Base-by-base conservation (phyloP, 1,140 invertebrate species). In the Ectropis grisescens region DNA sequence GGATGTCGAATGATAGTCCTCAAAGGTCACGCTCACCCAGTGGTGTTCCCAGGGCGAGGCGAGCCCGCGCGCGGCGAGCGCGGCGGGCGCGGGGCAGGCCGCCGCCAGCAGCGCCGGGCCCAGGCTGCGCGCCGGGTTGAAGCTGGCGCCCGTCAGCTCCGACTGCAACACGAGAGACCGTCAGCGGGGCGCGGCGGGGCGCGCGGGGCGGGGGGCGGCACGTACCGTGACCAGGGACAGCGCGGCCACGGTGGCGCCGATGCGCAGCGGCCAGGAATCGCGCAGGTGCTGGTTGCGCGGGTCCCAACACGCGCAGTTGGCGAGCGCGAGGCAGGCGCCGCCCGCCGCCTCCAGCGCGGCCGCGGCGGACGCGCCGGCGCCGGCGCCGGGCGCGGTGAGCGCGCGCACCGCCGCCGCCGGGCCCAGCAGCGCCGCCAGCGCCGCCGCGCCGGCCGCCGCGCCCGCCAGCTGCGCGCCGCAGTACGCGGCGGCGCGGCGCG, bases 51-150 rank as follows among this genome's bases (percentile, higher is more conserved):
- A 95, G 38, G 85, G 16, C 16, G 16, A 3, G 16, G 86, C 44
- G 91, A 87, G 3, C 5, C 92, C 0, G 92, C 92, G 1, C 84
- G 92, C 32, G 94, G 87, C 29, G 88, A 88, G 48, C 92, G 86
- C 1, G 89, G 91, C 0, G 93, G 91, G 58, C n/a, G n/a, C n/a
- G n/a, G n/a, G n/a, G n/a, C n/a, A n/a, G n/a, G n/a, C n/a, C n/a
- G n/a, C 16, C 3, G 86, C 44, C 91, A 87, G 3, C 5, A 93
- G 60, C 1, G 91, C 92, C 0, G 92, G 92, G 1, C 84, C 92
- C 32, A 94, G 87, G 30, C 88, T 88, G 48, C 92, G 86, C 1
- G 89, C 91, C 0, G 93, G 91, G 58, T 95, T 95, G 87, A 94
- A 88, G 52, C 91, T 91, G 38, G 89, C 90, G 1, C 92, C 91